Evolutionary conservation across 2,113 vertebrate genomes (phyloP).

Genomic region (Cyprinodon brontotheroides): DNA sequence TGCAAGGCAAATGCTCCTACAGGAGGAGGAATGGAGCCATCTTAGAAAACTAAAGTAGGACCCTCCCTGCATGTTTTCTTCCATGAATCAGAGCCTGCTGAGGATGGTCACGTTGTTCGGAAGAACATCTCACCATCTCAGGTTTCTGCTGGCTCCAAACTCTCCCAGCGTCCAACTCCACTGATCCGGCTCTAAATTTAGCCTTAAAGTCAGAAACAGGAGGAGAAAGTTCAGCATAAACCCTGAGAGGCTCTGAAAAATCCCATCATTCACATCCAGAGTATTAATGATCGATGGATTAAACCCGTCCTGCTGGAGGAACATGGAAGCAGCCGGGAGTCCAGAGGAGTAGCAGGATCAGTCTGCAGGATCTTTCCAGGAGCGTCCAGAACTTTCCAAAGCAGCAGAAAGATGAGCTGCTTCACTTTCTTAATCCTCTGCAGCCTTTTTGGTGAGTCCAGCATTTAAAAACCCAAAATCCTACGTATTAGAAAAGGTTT

Average conservation of each 20-base stretch:
- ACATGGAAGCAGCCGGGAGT: constrained; percentile 1
- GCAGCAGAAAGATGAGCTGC: constrained; percentile 25
- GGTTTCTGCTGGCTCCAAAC: constrained; percentile 57
- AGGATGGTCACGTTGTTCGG: constrained; percentile 13
- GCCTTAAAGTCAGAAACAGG: constrained; percentile 47
- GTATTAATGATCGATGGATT: neutral
- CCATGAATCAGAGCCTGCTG: constrained; percentile 12
- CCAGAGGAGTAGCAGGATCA: constrained; percentile 11
- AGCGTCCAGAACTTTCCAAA: constrained; percentile 5
- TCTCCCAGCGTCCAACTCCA: constrained; percentile 47
- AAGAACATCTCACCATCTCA: constrained; percentile 62
- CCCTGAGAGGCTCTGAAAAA: neutral
- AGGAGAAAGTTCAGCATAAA: neutral
- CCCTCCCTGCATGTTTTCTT: neutral
- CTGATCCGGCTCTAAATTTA: constrained; percentile 79
- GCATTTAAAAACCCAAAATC: neutral
- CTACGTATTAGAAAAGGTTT: no score
- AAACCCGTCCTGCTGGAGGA: neutral
- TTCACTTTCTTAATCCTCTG: constrained; percentile 43
- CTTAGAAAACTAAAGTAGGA: neutral
- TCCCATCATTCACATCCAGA: neutral
- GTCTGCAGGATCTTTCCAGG: neutral
- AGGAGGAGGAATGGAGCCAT: fast-evolving
- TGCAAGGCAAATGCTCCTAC: no score
- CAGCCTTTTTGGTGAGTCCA: constrained; percentile 67